These are phyloP conservation scores for Thomomys bottae DNA, from an alignment of 2,113 vertebrate genomes.

Conservation along the genomic window DNA sequence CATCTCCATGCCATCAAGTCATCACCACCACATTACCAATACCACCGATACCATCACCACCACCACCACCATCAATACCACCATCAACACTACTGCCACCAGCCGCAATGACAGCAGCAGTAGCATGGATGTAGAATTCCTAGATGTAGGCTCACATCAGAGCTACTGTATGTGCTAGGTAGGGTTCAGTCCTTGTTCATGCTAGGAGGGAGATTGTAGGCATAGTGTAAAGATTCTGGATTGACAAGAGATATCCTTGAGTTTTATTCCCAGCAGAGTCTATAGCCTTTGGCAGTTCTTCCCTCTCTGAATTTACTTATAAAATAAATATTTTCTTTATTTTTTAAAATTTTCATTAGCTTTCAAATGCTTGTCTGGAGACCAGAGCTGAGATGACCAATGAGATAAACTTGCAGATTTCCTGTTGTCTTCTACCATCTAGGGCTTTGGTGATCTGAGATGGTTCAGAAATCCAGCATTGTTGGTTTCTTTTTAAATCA, in stretches of 20 bases:
- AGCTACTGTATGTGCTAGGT: neutral
- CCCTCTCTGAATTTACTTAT: neutral
- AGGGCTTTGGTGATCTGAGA: neutral
- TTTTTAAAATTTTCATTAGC: neutral
- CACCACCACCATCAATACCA: no score
- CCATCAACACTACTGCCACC: neutral
- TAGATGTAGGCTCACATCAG: neutral
- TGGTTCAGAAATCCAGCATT: neutral
- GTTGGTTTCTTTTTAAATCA: neutral
- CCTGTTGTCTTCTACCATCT: neutral
- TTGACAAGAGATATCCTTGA: neutral
- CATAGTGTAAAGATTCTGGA: neutral
- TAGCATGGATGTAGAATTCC: neutral
- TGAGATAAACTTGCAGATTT: constrained; percentile 28
- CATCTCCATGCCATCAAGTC: neutral
- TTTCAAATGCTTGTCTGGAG: neutral
- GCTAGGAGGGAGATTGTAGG: neutral
- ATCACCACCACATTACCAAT: no score
- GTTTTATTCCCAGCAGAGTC: neutral
- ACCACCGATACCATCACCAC: no score
- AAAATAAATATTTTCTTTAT: constrained; percentile 13
- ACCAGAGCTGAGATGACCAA: neutral
- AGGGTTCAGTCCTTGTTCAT: neutral
- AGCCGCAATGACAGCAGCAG: neutral
- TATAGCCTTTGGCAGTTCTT: neutral